Percentiles rank a stretch among this genome's conserved stretches.
Evolutionary conservation across 1,140 invertebrate genomes (phyloP).

Genomic region (Acyrthosiphon pisum): DNA sequence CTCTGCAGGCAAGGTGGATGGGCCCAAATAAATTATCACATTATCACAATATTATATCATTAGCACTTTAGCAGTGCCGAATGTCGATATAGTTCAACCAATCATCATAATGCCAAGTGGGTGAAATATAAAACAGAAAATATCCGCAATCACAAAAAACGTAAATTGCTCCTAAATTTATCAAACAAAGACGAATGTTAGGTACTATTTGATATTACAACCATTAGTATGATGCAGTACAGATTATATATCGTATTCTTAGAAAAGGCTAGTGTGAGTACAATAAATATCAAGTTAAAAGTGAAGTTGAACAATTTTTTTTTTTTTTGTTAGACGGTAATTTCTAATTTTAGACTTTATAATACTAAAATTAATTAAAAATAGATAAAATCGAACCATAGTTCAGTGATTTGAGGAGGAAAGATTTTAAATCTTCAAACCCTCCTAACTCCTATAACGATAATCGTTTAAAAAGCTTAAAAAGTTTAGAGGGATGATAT

Average conservation of each 20-base stretch:
- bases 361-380: background rate
- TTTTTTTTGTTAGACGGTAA: background rate
- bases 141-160: background rate
- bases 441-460: background rate
- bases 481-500: background rate
- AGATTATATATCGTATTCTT: background rate
- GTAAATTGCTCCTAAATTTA: background rate
- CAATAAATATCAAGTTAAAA: background rate
- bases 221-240: background rate
- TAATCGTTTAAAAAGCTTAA: background rate
- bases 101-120: background rate
- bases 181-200: background rate
- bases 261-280: background rate
- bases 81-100: background rate
- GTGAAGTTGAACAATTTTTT: background rate
- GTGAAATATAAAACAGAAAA: background rate
- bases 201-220: background rate
- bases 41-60: background rate
- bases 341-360: background rate
- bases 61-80: background rate
- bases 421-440: background rate
- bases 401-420: background rate
- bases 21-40: background rate
- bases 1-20: background rate
- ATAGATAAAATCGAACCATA: background rate